Conservation (phyloP, 2,113 vertebrate species). For the Charadrius vociferus region DNA sequence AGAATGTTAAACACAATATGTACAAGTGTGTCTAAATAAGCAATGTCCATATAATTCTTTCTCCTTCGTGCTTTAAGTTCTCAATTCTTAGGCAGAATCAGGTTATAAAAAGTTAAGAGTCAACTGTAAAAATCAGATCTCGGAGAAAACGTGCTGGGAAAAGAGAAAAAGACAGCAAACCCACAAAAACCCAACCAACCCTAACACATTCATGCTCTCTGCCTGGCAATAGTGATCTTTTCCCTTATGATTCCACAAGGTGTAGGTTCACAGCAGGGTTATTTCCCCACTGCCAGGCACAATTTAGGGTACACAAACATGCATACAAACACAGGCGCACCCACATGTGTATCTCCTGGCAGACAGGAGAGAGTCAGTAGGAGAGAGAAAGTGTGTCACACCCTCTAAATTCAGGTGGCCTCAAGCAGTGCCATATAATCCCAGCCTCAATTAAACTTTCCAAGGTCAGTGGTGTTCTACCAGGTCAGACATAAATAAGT, state of each 20-base stretch:
- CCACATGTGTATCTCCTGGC: not conserved
- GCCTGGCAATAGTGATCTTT: not conserved
- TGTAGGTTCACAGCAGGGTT: not conserved
- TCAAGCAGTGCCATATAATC: constrained; percentile 76
- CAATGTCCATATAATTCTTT: not conserved
- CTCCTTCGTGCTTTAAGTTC: not conserved
- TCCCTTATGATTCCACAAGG: not conserved
- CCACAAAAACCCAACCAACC: not conserved
- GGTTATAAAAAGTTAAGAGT: constrained; percentile 51
- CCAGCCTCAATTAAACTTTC: constrained; percentile 79
- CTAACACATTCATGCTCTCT: not conserved
- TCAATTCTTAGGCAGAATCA: constrained; percentile 15
- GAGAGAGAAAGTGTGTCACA: constrained; percentile 54
- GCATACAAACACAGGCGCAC: not conserved
- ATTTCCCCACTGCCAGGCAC: not conserved
- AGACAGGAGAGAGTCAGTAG: not conserved
- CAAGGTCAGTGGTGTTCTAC: constrained; percentile 74
- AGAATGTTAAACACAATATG: not conserved
- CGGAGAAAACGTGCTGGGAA: not conserved
- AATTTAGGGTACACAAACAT: not conserved
- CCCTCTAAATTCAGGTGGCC: constrained; percentile 76
- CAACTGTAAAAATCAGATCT: constrained; percentile 13
- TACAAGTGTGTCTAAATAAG: not conserved
- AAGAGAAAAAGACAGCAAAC: not conserved
- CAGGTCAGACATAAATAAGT: constrained; percentile 83